phyloP scores from a whole-genome alignment of 37 sponge, comb jelly and placozoan genomes.

The Ianthella basta region DNA sequence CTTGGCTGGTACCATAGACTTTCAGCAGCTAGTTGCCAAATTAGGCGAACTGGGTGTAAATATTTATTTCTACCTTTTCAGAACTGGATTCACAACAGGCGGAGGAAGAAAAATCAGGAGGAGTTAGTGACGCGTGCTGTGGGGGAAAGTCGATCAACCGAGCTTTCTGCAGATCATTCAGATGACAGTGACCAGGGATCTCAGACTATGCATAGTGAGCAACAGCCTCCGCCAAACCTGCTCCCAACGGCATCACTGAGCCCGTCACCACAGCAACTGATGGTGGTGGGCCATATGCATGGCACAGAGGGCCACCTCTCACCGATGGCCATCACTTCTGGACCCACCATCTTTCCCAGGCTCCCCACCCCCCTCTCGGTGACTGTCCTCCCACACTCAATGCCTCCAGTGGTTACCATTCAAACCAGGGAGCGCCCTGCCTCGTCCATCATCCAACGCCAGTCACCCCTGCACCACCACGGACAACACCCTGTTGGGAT shows the following conservation, averaged over 20 bases:
- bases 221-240: neutral
- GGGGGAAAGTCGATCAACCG: neutral
- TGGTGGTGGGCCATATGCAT: neutral
- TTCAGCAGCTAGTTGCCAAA: too few relatives aligned
- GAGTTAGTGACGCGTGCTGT: conserved; percentile 9
- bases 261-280: conserved; percentile 4
- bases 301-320: neutral
- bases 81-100: conserved; percentile 87
- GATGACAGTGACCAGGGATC: conserved; percentile 8
- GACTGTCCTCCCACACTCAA: neutral
- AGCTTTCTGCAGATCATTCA: neutral
- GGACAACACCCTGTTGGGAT: too few relatives aligned
- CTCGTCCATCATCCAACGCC: conserved; percentile 3
- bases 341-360: conserved; percentile 15
- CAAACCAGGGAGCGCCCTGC: neutral
- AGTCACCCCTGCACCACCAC: neutral
- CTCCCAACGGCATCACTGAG: neutral
- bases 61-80: too few relatives aligned
- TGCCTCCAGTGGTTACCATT: conserved; percentile 18
- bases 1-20: too few relatives aligned
- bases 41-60: too few relatives aligned
- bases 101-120: conserved; percentile 47
- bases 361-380: neutral
- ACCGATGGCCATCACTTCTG: conserved; percentile 1
- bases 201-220: neutral